Evolutionary conservation across 2,888 invertebrate species (phyloP).

Genomic region (Trachelus iudaicus): DNA sequence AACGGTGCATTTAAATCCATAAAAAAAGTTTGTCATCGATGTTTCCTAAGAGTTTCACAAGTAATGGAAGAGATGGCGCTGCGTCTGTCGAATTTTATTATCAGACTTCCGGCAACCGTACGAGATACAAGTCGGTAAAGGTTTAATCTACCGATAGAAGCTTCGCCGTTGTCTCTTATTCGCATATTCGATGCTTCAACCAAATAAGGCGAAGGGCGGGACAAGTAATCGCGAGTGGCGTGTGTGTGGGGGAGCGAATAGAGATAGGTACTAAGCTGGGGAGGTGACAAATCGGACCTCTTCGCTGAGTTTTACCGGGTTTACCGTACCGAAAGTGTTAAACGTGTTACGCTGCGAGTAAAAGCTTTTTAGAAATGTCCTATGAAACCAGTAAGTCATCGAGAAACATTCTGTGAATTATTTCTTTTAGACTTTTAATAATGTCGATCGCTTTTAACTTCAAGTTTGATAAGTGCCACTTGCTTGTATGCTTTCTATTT

Average conservation of each 20-base stretch:
- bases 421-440: background rate
- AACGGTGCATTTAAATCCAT: too few relatives aligned
- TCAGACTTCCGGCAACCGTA: too few relatives aligned
- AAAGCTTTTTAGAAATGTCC: slow-evolving; percentile 45
- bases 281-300: slow-evolving; percentile 21
- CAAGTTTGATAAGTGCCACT: background rate
- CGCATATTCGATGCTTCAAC: slow-evolving; percentile 23
- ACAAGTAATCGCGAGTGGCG: slow-evolving; percentile 38
- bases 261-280: background rate
- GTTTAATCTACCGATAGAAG: too few relatives aligned
- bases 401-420: background rate
- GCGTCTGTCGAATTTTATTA: too few relatives aligned
- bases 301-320: slow-evolving; percentile 20
- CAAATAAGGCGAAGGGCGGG: slow-evolving; percentile 61
- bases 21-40: too few relatives aligned
- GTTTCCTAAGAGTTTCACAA: too few relatives aligned
- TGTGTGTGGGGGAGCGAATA: slow-evolving; percentile 20
- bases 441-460: background rate
- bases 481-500: background rate
- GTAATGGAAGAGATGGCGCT: too few relatives aligned
- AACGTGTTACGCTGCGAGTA: background rate
- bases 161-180: background rate
- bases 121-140: too few relatives aligned
- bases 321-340: background rate
- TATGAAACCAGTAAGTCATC: slow-evolving; percentile 57